Percentiles rank a stretch among this genome's conserved stretches.
Conservation (phyloP, 2,888 invertebrate genomes). For the Allolobophora icterica region DNA sequence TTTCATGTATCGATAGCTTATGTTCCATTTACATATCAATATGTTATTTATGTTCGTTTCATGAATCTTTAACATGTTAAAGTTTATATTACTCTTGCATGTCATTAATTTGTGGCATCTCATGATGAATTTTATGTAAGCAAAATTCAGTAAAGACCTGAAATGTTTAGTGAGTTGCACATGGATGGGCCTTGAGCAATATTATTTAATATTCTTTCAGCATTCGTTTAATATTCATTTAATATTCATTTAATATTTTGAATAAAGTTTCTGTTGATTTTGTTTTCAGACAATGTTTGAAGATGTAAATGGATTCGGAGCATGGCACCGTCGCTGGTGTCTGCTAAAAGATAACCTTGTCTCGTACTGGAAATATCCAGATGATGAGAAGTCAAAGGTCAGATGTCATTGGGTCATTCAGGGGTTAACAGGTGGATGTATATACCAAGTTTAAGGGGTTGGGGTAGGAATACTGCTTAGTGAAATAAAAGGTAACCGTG, state of each 20-base stretch:
- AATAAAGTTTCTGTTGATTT: background rate
- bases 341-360: constrained; percentile 79
- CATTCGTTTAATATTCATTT: too few species aligned
- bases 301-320: constrained; percentile 90
- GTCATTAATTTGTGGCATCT: too few species aligned
- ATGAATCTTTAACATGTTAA: background rate
- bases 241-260: too few species aligned
- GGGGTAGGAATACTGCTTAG: background rate
- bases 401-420: background rate
- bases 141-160: too few species aligned
- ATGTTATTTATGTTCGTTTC: too few species aligned
- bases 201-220: too few species aligned
- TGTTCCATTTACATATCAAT: too few species aligned
- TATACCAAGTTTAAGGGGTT: background rate
- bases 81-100: too few species aligned
- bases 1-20: too few species aligned
- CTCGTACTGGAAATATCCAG: constrained; percentile 95
- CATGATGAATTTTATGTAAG: too few species aligned
- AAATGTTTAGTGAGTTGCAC: too few species aligned
- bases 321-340: constrained; percentile 97
- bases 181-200: too few species aligned
- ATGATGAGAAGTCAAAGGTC: constrained; percentile 79
- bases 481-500: background rate
- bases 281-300: constrained; percentile 83
- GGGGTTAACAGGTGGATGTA: background rate